Evolutionary conservation across 2,888 invertebrate species (phyloP).

Genomic region (Nephrotoma guestfalica): DNA sequence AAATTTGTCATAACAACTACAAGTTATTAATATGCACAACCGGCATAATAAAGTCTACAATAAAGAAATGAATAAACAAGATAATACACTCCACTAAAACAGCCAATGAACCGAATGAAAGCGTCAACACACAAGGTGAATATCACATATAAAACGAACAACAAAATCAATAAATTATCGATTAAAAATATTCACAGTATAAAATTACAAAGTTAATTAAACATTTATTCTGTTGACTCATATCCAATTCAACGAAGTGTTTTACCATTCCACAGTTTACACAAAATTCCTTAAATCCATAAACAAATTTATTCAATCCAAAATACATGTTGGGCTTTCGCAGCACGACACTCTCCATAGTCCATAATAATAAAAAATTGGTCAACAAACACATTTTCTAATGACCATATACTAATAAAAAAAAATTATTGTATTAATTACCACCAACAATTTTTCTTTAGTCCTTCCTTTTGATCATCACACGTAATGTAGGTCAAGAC

Average conservation of each 20-base stretch:
- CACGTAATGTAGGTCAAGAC: neutral
- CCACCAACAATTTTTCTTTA: neutral
- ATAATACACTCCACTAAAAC: no score
- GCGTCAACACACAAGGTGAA: neutral
- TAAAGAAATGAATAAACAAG: no score
- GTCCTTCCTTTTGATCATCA: neutral
- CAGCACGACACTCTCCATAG: neutral
- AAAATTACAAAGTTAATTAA: neutral
- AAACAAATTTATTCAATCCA: neutral
- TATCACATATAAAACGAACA: neutral
- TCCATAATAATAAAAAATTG: neutral
- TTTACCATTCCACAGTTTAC: neutral
- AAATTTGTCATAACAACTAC: no score
- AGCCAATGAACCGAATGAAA: neutral
- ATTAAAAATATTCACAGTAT: neutral
- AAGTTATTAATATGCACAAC: no score
- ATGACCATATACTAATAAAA: neutral
- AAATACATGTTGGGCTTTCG: neutral
- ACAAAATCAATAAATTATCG: neutral
- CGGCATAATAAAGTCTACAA: no score
- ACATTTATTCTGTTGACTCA: neutral
- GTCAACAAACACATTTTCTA: neutral
- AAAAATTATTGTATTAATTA: neutral
- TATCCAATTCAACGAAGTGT: neutral
- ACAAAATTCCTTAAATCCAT: neutral